phyloP scores from a whole-genome alignment of 2,888 invertebrate genomes.

The Gastracanthus pulcherrimus region DNA sequence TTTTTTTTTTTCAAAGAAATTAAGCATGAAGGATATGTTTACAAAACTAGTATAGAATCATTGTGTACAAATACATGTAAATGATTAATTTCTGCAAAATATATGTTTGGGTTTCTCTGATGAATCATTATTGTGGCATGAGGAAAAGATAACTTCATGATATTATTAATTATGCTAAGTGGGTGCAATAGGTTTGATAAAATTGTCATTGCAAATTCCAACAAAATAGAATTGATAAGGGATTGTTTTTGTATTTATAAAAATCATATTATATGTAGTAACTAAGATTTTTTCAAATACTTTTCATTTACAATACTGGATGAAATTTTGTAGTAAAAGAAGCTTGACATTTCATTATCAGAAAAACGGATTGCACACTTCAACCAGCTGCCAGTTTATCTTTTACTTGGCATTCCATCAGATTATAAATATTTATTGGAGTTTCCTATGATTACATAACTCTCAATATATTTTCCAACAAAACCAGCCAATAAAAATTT shows the following conservation, averaged over 20 bases:
- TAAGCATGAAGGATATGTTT: not conserved
- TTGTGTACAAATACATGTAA: not conserved
- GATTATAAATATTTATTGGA: not conserved
- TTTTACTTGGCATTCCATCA: slow-evolving; percentile 2
- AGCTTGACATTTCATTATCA: slow-evolving; percentile 14
- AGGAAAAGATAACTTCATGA: slow-evolving; percentile 19
- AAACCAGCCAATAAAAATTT: not conserved
- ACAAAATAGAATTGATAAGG: not conserved
- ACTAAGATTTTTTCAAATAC: not conserved
- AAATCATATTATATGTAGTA: not conserved
- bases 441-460: not conserved
- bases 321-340: no score
- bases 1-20: slow-evolving; percentile 29
- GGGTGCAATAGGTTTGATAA: not conserved
- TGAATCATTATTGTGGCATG: slow-evolving; percentile 35
- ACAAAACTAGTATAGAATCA: not conserved
- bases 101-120: slow-evolving; percentile 11
- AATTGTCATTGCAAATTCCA: not conserved
- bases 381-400: slow-evolving; percentile 10
- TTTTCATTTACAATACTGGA: not conserved
- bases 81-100: not conserved
- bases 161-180: not conserved
- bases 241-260: not conserved
- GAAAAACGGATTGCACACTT: not conserved
- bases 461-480: not conserved